Evolutionary conservation across 2,797 vertebrate species (phyloP).

Genomic region (Gobio occitaniae): DNA sequence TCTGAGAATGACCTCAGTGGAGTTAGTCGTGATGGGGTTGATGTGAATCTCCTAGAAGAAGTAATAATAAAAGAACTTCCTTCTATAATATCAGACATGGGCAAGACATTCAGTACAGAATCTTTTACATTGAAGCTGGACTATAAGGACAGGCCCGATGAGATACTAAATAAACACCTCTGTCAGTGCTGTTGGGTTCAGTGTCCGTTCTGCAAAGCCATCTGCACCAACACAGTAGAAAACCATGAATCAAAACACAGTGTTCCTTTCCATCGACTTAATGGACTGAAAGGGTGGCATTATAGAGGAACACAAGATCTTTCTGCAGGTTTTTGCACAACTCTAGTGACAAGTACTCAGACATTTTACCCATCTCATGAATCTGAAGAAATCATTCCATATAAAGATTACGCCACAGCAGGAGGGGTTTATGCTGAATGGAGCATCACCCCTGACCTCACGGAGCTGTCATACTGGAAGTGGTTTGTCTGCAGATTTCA

Average conservation of each 20-base stretch:
- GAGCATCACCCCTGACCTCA: not conserved
- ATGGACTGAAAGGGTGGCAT: not conserved
- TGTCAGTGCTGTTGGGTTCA: not conserved
- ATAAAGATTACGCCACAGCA: not conserved
- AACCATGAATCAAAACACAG: not conserved
- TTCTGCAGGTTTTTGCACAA: not conserved
- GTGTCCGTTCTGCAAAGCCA: conserved; percentile 5
- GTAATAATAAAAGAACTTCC: no score
- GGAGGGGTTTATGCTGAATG: not conserved
- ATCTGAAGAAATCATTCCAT: not conserved
- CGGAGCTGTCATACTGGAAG: not conserved
- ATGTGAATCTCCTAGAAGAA: no score
- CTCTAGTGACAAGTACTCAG: not conserved
- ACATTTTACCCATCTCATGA: accelerated
- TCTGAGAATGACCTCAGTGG: no score
- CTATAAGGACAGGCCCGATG: not conserved
- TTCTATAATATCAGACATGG: not conserved
- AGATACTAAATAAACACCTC: not conserved
- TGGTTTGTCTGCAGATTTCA: not conserved
- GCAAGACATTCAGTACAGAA: not conserved
- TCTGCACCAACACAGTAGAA: not conserved
- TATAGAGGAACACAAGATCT: not conserved
- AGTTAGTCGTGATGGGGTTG: no score
- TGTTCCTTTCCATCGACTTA: not conserved
- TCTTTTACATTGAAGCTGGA: not conserved